Evolutionary conservation across 2,113 vertebrate genomes (phyloP).

Genomic region (Menura novaehollandiae): DNA sequence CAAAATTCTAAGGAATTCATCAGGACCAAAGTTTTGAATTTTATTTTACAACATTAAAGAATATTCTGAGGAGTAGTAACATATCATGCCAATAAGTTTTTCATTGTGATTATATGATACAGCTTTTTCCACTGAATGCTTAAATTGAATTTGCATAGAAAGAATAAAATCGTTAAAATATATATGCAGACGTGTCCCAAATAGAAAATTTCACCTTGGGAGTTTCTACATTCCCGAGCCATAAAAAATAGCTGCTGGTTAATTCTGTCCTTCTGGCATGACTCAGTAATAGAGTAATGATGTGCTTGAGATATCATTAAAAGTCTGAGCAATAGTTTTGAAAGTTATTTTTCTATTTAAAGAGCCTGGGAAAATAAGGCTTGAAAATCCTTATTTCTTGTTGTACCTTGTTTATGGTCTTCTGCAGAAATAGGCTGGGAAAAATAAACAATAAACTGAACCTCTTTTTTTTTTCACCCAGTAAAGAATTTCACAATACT

Average conservation of each 20-base stretch:
- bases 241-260: not conserved
- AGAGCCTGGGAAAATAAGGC: not conserved
- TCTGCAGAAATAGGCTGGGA: not conserved
- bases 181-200: not conserved
- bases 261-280: not conserved
- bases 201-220: not conserved
- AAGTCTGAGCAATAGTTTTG: not conserved
- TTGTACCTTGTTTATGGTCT: not conserved
- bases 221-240: not conserved
- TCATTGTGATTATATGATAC: not conserved
- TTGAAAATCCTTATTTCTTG: not conserved
- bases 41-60: not conserved
- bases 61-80: not conserved
- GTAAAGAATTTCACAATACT: not conserved
- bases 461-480: not conserved
- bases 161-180: not conserved
- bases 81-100: not conserved
- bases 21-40: not conserved
- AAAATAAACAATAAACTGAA: not conserved
- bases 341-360: not conserved
- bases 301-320: not conserved
- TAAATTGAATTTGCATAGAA: not conserved
- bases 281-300: not conserved
- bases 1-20: not conserved
- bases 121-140: not conserved